Evolutionary conservation across 2,113 vertebrate species (phyloP).

Genomic region (Oreochromis aureus): DNA sequence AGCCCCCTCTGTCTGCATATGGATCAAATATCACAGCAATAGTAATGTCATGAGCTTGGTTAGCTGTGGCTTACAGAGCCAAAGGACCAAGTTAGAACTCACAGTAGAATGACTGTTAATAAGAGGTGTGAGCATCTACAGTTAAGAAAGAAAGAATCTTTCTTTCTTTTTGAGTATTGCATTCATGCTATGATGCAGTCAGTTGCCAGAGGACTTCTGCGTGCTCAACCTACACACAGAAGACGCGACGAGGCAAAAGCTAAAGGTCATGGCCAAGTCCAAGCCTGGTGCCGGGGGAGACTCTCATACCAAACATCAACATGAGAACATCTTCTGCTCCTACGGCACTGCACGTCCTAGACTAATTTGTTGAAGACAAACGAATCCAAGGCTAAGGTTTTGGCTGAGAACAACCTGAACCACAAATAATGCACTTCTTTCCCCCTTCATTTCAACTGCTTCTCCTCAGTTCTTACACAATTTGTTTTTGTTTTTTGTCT

Average conservation of each 20-base stretch:
- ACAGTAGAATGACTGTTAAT: background rate
- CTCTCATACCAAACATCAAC: conserved; percentile 22
- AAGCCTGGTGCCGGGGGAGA: background rate
- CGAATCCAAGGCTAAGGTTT: conserved; percentile 32
- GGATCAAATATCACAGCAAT: conserved; percentile 35
- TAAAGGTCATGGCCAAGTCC: conserved; percentile 44
- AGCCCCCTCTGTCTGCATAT: background rate
- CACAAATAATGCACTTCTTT: background rate
- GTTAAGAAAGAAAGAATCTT: background rate
- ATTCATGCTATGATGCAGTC: background rate
- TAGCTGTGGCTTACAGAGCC: background rate
- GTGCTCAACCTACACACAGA: background rate
- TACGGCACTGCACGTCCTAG: conserved; percentile 13
- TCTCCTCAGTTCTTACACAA: background rate
- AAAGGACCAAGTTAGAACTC: background rate
- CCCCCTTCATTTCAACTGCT: background rate
- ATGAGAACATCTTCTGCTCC: conserved; percentile 39
- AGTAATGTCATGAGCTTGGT: conserved; percentile 36
- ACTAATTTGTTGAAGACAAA: conserved; percentile 18
- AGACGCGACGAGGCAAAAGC: background rate
- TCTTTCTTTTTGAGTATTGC: background rate
- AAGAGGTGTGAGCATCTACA: background rate
- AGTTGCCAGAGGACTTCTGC: background rate
- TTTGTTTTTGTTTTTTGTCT: background rate
- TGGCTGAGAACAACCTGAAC: conserved; percentile 18